These are phyloP conservation scores for Ceratotherium simum DNA, from an alignment of 2,113 vertebrate genomes.

Conservation along the genomic window DNA sequence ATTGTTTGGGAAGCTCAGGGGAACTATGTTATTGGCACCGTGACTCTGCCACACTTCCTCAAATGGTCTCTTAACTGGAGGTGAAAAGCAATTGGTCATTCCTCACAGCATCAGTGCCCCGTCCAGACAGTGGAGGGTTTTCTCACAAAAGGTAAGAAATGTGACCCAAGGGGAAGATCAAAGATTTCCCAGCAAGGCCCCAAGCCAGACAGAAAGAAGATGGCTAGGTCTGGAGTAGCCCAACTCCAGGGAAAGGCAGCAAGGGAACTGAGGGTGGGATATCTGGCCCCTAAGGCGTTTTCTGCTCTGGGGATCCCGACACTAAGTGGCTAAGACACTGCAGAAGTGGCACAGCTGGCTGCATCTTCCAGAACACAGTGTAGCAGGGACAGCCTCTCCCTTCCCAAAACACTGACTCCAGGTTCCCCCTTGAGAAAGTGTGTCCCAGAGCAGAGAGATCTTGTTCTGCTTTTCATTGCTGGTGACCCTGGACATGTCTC, in stretches of 20 bases:
- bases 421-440: background rate
- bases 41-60: background rate
- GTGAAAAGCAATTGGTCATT: background rate
- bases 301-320: background rate
- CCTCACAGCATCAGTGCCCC: background rate
- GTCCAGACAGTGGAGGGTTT: background rate
- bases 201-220: background rate
- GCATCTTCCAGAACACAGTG: background rate
- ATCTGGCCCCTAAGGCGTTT: background rate
- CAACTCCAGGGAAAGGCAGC: background rate
- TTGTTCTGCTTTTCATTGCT: background rate
- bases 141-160: background rate
- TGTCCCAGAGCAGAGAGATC: background rate
- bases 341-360: background rate
- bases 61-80: background rate
- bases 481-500: background rate
- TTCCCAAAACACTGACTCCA: background rate
- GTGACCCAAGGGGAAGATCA: background rate
- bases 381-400: background rate
- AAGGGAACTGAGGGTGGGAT: no score
- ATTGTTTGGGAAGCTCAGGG: background rate
- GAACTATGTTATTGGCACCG: accelerated
- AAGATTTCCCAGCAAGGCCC: background rate
- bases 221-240: background rate
- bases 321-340: background rate